Evolutionary conservation across 2,113 vertebrate species (phyloP), one percentile per base, ranked within the genome.

Genomic region (Crypturellus undulatus): DNA sequence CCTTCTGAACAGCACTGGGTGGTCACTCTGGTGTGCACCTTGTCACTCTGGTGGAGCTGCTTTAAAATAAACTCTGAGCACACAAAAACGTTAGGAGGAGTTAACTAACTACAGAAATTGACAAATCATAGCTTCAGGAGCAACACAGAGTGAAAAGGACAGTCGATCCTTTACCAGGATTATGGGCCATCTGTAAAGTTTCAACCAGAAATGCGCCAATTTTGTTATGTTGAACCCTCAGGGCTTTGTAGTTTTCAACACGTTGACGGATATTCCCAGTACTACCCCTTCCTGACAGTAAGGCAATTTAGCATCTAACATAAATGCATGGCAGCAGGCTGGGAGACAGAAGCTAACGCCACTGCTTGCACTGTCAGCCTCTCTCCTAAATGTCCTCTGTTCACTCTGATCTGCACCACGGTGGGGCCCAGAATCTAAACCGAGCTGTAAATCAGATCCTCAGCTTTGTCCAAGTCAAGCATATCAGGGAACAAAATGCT

Each of bases 1-100:
- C 14, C 7, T 73, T 67, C 32, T 68, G 51, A 77, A 43, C 38
- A 54, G 60, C 36, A 67, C 8, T 49, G 17, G 36, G 45, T 10
- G 24, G 34, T 14, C 70, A 52, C 10, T 72, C 28, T 77, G 40
- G 21, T 38, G 20, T 18, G 38, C 0, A 0, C 21, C 60, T 36
- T 43, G 52, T n/a, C 11, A 34, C 5, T 75, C 5, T 0, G 0
- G 30, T 6, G 9, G 5, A 88, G 14, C 28, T 54, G 40, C 28
- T 71, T 59, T 56, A 71, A 72, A 52, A 70, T 16, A 78, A 85
- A 30, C 12, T 87, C 34, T 78, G 76, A 87, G 84, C 14, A 9
- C 38, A 73, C 13, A 56, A 1, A 8, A 25, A 2, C 5, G 10
- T 36, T 6, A 12, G 24, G 5, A 78, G 9, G 56, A 15, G 6